Conservation (phyloP, 2,888 invertebrate species). For the Chrysina gloriosa region DNA sequence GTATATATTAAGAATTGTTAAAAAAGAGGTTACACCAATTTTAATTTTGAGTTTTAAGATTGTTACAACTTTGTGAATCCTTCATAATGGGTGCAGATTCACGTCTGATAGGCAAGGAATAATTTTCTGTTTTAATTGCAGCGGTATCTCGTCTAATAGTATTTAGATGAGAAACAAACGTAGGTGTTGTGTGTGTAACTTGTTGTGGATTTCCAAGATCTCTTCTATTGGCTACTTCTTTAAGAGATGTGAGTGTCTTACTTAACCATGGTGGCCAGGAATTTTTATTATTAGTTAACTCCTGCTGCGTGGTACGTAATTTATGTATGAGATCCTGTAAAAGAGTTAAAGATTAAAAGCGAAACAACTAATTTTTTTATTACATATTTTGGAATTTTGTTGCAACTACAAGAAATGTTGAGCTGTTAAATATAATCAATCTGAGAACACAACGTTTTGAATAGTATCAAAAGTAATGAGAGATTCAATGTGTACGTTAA, state of each 20-base stretch:
- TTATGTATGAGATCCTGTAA: slow-evolving; percentile 89
- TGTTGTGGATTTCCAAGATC: slow-evolving; percentile 57
- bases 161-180: slow-evolving; percentile 64
- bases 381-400: too few relatives aligned
- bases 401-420: too few relatives aligned
- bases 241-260: slow-evolving; percentile 86
- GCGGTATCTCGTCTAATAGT: slow-evolving; percentile 66
- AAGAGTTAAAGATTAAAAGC: slow-evolving; percentile 10
- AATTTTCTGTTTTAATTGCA: slow-evolving; percentile 57
- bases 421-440: too few relatives aligned
- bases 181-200: slow-evolving; percentile 56
- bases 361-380: too few relatives aligned
- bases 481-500: too few relatives aligned
- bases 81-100: slow-evolving; percentile 62
- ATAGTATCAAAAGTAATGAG: too few relatives aligned
- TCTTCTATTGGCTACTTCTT: slow-evolving; percentile 77
- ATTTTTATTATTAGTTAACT: slow-evolving; percentile 76
- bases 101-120: slow-evolving; percentile 54
- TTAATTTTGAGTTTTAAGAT: slow-evolving; percentile 58
- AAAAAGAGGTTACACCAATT: slow-evolving; percentile 45
- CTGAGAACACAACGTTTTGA: too few relatives aligned
- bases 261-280: slow-evolving; percentile 95
- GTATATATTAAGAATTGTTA: slow-evolving; percentile 1
- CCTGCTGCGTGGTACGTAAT: slow-evolving; percentile 82
- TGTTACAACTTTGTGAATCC: slow-evolving; percentile 65